Base-by-base conservation (phyloP, 2,797 vertebrate species). In the Melanotaenia nigrans region DNA sequence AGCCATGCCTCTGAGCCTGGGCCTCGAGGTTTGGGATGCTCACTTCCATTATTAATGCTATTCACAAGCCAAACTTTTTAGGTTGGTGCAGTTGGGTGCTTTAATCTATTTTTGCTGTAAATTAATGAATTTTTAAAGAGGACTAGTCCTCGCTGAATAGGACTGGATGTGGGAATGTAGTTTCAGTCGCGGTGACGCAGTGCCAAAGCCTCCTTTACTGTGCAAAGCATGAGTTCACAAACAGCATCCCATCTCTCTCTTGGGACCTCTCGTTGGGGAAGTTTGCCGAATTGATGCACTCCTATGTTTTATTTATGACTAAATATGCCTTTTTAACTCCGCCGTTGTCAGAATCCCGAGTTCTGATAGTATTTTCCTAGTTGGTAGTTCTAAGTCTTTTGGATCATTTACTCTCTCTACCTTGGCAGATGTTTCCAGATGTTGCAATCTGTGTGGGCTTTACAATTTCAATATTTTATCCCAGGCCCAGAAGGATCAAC, bases 91-190 rank as follows among this genome's bases (percentile, higher is more conserved):
- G 89, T 90, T 92, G 86, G 89, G 85, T 58, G 74, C 89, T 93
- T 93, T 93, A 92, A 93, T 94, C 92, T 94, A 93, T 93, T 94
- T 94, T 92, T 92, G 93, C 91, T 90, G 91, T 92, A 93, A 94
- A 94, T 93, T 90, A 94, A 94, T 93, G 88, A 90, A 93, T 94
- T 93, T 94, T 94, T 93, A 94, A 94, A 92, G 86, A 92, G 91
- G 86, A 88, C 84, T 89, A 83, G 87, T 93, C 89, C 85, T 90
- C 61, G 67, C 83, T 88, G 92, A 90, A 90, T 90, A 86, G 72
- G 28, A 73, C 71, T 89, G 84, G 85, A 89, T 92, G 77, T 88
- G 88, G 88, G 90, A 87, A 82, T 89, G 86, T 69, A 81, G 89
- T 79, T 85, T 59, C 85, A 89, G 79, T 84, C 25, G 78, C 56